Evolutionary conservation across 2,888 invertebrate genomes (phyloP).

Genomic region (Dicyrtomina minuta): DNA sequence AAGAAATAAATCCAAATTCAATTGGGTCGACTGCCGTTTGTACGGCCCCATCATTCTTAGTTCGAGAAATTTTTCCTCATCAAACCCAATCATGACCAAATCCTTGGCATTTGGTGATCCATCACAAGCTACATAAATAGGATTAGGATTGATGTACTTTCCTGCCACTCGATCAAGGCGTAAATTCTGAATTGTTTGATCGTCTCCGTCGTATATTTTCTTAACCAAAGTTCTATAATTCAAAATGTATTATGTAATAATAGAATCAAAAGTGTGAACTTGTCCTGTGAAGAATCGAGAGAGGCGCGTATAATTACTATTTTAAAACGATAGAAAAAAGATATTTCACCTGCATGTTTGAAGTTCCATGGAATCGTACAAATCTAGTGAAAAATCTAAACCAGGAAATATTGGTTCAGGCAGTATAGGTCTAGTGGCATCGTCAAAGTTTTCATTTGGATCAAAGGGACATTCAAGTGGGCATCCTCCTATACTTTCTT

Average conservation of each 20-base stretch:
- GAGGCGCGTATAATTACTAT: too few relatives aligned
- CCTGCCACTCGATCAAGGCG: conserved; percentile 35
- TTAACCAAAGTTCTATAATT: conserved; percentile 34
- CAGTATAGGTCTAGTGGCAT: conserved; percentile 22
- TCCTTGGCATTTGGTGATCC: conserved; percentile 34
- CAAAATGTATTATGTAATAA: neutral
- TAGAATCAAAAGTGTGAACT: neutral
- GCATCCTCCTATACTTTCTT: conserved; percentile 44
- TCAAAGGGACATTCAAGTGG: conserved; percentile 51
- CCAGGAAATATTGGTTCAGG: conserved; percentile 37
- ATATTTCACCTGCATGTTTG: conserved; percentile 32
- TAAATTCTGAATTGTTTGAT: conserved; percentile 32
- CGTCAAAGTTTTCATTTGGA: conserved; percentile 50
- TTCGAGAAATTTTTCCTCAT: conserved; percentile 36
- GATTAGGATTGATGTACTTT: conserved; percentile 30
- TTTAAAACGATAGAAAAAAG: too few relatives aligned
- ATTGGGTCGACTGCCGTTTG: conserved; percentile 33
- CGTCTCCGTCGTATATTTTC: conserved; percentile 39
- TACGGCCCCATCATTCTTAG: conserved; percentile 45
- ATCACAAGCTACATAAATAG: conserved; percentile 43
- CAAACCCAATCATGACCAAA: conserved; percentile 43
- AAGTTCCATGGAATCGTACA: conserved; percentile 36
- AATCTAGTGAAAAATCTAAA: conserved; percentile 36
- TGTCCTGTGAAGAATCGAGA: too few relatives aligned
- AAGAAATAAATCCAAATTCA: conserved; percentile 39